Evolutionary conservation across 2,113 vertebrate species (phyloP).

Genomic region (Alosa alosa): DNA sequence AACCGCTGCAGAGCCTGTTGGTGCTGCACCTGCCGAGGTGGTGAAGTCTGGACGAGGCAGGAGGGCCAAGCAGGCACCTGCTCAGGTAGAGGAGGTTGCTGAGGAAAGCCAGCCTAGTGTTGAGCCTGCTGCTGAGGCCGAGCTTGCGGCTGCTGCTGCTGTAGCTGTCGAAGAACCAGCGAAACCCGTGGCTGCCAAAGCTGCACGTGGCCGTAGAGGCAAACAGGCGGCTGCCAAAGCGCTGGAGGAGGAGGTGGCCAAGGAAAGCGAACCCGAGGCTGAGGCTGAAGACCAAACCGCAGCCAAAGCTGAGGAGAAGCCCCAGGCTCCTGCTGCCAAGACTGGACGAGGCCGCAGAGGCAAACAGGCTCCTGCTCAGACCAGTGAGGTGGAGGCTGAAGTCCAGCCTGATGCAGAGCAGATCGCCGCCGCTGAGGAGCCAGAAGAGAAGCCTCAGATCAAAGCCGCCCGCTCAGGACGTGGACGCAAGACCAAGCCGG

Average conservation of each 20-base stretch:
- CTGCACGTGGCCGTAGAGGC: not conserved
- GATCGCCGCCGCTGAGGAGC: not conserved
- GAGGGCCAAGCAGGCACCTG: slow-evolving; percentile 35
- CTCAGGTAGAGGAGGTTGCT: not conserved
- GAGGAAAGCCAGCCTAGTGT: slow-evolving; percentile 22
- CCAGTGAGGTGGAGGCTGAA: not conserved
- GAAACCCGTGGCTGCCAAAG: slow-evolving; percentile 8
- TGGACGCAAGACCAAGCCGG: slow-evolving; percentile 19
- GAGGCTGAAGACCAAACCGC: not conserved
- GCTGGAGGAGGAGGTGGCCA: not conserved
- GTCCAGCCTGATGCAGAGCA: not conserved
- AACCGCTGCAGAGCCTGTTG: not conserved
- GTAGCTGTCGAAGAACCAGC: slow-evolving; percentile 8
- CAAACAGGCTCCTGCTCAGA: not conserved
- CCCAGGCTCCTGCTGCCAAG: slow-evolving; percentile 16
- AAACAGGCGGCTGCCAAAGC: slow-evolving; percentile 16
- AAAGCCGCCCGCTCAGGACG: slow-evolving; percentile 19
- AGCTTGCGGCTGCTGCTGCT: not conserved
- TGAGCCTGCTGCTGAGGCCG: slow-evolving; percentile 18
- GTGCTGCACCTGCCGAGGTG: not conserved
- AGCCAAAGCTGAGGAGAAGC: not conserved
- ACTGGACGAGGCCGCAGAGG: not conserved
- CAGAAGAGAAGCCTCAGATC: not conserved
- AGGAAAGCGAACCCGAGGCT: not conserved
- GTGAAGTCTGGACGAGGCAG: slow-evolving; percentile 44